These are phyloP conservation scores for Lytechinus variegatus DNA, from an alignment of 35 echinoderm and acorn worm genomes.

Conservation along the genomic window DNA sequence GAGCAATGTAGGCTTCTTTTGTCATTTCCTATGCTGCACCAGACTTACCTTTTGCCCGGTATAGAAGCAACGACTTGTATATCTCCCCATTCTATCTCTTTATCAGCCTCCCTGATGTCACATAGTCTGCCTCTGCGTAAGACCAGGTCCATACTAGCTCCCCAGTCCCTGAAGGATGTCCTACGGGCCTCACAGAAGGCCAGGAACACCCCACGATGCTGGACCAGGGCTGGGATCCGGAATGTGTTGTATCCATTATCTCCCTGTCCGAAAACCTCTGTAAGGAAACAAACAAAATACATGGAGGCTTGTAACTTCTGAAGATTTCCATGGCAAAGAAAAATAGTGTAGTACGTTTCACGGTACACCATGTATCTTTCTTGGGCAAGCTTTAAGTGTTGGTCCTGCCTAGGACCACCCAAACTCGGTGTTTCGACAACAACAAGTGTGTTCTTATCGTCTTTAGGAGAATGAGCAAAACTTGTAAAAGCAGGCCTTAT, in stretches of 20 bases:
- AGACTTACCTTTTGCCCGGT: conserved; percentile 59
- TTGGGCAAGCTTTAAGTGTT: too few species aligned
- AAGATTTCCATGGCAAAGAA: too few species aligned
- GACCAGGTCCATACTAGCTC: conserved; percentile 77
- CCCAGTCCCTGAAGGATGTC: conserved; percentile 73
- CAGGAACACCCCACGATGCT: conserved; percentile 58
- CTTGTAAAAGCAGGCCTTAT: too few species aligned
- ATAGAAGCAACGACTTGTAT: conserved; percentile 71
- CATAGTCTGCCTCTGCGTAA: conserved; percentile 62
- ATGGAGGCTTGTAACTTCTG: too few species aligned
- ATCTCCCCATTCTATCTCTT: conserved; percentile 71
- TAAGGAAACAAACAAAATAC: not conserved
- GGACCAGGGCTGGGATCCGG: conserved; percentile 80
- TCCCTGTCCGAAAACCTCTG: conserved; percentile 77
- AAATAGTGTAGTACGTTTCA: too few species aligned
- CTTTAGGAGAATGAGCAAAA: too few species aligned
- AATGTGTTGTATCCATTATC: conserved; percentile 81
- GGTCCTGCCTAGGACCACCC: too few species aligned
- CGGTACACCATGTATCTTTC: too few species aligned
- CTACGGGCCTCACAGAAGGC: conserved; percentile 81
- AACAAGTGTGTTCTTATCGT: too few species aligned
- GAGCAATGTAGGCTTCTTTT: too few species aligned
- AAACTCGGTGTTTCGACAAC: too few species aligned
- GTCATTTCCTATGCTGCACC: too few species aligned
- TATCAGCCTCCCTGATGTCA: not conserved